Evolutionary conservation across 2,797 vertebrate genomes (phyloP).

Genomic region (Enoplosus armatus): DNA sequence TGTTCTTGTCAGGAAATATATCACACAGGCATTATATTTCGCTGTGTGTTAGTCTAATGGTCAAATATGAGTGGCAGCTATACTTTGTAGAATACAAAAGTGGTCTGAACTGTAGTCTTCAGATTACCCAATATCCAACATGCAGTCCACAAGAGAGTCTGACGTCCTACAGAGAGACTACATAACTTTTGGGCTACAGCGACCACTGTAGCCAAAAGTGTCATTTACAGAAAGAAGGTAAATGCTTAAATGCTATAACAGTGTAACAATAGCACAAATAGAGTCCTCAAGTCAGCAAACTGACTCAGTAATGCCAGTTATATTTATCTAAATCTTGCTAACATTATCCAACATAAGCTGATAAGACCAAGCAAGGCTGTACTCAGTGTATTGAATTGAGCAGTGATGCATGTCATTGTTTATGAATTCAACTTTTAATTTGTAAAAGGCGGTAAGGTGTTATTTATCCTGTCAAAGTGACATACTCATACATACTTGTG

Average conservation of each 20-base stretch:
- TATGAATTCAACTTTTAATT: background rate
- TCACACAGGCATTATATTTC: background rate
- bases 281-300: background rate
- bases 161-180: background rate
- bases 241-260: background rate
- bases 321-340: background rate
- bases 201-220: no score
- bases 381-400: background rate
- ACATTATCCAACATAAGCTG: background rate
- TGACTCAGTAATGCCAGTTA: background rate
- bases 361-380: background rate
- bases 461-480: background rate
- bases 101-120: background rate
- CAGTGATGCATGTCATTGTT: background rate
- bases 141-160: background rate
- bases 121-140: background rate
- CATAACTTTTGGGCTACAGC: background rate
- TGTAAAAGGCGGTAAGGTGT: background rate
- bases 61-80: background rate
- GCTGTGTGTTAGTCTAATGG: background rate
- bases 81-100: background rate
- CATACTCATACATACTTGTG: background rate
- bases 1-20: background rate
- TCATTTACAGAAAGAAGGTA: no score
- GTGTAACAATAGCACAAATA: no score